Conservation (phyloP, 1,140 invertebrate genomes). For the Teleopsis dalmanni region DNA sequence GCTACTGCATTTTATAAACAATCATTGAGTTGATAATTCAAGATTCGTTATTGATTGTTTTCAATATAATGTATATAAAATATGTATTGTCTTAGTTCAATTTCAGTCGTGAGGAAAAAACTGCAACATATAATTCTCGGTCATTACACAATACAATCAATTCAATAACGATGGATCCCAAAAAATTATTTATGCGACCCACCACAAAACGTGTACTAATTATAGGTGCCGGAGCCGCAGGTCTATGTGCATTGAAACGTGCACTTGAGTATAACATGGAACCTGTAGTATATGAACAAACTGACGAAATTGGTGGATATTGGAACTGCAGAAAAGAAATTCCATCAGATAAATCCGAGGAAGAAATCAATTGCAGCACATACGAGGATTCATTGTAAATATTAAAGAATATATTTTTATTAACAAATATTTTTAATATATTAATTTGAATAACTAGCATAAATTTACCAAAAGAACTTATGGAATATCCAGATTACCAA, state of each 20-base stretch:
- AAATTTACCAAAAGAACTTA: conserved; percentile 84
- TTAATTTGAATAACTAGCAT: conserved; percentile 57
- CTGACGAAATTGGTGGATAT: conserved; percentile 69
- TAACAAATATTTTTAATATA: too few species aligned
- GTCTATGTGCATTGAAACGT: conserved; percentile 62
- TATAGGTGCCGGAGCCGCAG: conserved; percentile 72
- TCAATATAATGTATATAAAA: too few species aligned
- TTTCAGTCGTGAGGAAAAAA: too few species aligned
- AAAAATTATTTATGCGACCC: background rate
- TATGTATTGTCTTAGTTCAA: too few species aligned
- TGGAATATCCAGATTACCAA: conserved; percentile 82
- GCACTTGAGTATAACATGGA: conserved; percentile 50
- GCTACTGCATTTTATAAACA: too few species aligned
- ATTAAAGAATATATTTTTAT: too few species aligned
- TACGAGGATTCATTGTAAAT: conserved; percentile 52
- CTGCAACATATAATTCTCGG: too few species aligned
- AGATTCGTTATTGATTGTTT: too few species aligned
- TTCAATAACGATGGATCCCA: background rate
- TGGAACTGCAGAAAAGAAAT: conserved; percentile 74
- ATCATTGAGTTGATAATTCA: too few species aligned
- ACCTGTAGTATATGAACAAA: conserved; percentile 67
- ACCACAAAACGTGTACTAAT: conserved; percentile 44
- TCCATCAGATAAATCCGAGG: conserved; percentile 60
- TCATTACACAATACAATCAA: background rate
- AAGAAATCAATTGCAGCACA: conserved; percentile 82